Evolutionary conservation across 1,140 invertebrate genomes (phyloP).

Genomic region (Panulirus ornatus): DNA sequence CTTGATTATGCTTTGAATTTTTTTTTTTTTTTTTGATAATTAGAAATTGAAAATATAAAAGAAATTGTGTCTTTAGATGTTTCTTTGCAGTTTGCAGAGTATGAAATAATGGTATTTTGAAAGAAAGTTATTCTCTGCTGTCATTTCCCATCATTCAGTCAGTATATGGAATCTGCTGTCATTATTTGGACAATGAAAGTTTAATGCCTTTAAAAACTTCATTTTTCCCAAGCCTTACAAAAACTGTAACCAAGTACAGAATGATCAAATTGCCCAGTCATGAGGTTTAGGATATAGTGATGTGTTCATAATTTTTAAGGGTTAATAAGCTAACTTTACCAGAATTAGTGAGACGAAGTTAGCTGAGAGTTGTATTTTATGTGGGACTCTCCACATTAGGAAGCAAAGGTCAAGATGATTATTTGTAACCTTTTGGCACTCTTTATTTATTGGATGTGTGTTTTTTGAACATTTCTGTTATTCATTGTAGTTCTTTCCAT

Average conservation of each 20-base stretch:
- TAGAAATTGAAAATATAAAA: no score
- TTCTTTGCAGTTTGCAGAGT: no score
- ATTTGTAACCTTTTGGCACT: neutral
- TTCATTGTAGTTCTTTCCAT: neutral
- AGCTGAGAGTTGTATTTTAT: neutral
- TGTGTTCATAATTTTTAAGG: neutral
- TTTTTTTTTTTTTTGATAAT: no score
- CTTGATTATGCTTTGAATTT: no score
- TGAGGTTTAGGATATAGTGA: neutral
- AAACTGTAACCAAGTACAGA: neutral
- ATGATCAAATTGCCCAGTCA: neutral
- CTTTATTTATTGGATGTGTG: neutral
- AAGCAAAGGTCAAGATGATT: neutral
- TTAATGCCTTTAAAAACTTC: neutral
- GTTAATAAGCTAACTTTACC: neutral
- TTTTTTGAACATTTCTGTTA: constrained; percentile 8
- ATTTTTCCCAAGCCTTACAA: neutral
- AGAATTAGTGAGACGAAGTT: neutral
- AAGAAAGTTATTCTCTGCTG: no score
- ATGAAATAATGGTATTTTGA: no score
- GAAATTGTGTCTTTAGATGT: no score
- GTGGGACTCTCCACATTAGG: neutral
- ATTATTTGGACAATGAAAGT: no score
- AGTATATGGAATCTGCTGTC: no score
- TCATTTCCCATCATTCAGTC: no score